Evolutionary conservation across 2,113 vertebrate species (phyloP).

Genomic region (Bufo bufo): DNA sequence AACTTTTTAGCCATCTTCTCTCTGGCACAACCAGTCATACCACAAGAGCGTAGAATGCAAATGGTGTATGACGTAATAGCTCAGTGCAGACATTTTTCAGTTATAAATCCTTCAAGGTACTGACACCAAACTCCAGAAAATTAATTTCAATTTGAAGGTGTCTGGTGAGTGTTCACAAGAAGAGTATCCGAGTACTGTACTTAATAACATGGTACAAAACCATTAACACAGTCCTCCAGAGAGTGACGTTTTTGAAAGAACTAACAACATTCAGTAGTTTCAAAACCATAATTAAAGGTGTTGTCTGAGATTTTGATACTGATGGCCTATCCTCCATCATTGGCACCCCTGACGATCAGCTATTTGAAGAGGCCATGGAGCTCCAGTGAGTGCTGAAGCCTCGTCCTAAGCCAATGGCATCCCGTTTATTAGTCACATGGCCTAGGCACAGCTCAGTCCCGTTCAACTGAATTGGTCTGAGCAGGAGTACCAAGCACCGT

Average conservation of each 20-base stretch:
- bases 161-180: background rate
- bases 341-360: too few species aligned
- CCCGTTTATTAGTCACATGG: too few species aligned
- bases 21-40: slow-evolving; percentile 15
- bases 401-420: too few species aligned
- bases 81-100: background rate
- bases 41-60: slow-evolving; percentile 12
- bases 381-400: too few species aligned
- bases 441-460: too few species aligned
- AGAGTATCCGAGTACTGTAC: background rate
- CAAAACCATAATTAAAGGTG: background rate
- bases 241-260: background rate
- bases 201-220: background rate
- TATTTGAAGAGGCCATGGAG: too few species aligned
- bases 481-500: too few species aligned
- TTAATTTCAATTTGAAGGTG: too few species aligned
- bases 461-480: too few species aligned
- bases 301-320: too few species aligned
- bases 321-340: too few species aligned
- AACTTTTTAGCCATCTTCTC: background rate
- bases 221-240: background rate
- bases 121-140: background rate
- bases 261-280: background rate
- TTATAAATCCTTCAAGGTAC: background rate
- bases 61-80: background rate